These are phyloP conservation scores for Sipha flava DNA, from an alignment of 1,140 invertebrate species.

Conservation along the genomic window DNA sequence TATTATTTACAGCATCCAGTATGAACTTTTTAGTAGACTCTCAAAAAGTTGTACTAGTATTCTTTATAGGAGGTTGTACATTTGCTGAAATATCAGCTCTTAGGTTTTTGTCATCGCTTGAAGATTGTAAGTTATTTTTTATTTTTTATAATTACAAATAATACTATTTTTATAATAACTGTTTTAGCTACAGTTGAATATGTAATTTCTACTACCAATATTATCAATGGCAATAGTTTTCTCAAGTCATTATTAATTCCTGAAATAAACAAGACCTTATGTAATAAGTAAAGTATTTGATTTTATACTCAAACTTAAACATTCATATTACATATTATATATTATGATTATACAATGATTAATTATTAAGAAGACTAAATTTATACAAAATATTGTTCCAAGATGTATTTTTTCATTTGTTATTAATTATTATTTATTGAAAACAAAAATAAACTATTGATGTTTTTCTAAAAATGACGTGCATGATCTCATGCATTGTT, in stretches of 20 bases:
- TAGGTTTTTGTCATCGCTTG: conserved; percentile 81
- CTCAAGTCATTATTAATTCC: conserved; percentile 63
- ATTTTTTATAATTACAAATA: background rate
- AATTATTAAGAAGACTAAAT: background rate
- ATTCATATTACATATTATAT: background rate
- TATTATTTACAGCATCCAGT: conserved; percentile 50
- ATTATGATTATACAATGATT: background rate
- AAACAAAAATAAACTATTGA: too few relatives aligned
- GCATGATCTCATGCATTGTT: conserved; percentile 60
- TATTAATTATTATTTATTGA: too few relatives aligned
- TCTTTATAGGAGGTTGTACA: conserved; percentile 93
- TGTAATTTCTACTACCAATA: conserved; percentile 83
- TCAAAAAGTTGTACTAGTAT: conserved; percentile 76
- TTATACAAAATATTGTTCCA: background rate
- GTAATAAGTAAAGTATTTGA: background rate
- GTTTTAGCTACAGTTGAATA: conserved; percentile 75
- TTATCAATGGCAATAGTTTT: conserved; percentile 84
- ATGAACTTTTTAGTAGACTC: conserved; percentile 54
- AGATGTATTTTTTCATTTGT: too few relatives aligned
- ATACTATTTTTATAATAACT: background rate
- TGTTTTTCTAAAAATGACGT: conserved; percentile 53
- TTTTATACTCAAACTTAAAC: background rate
- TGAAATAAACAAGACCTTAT: background rate
- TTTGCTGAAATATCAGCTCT: conserved; percentile 90
- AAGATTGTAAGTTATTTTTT: conserved; percentile 60